Conservation (phyloP, 92 coral and sea anemone genomes). For the Epizoanthus fatuus region DNA sequence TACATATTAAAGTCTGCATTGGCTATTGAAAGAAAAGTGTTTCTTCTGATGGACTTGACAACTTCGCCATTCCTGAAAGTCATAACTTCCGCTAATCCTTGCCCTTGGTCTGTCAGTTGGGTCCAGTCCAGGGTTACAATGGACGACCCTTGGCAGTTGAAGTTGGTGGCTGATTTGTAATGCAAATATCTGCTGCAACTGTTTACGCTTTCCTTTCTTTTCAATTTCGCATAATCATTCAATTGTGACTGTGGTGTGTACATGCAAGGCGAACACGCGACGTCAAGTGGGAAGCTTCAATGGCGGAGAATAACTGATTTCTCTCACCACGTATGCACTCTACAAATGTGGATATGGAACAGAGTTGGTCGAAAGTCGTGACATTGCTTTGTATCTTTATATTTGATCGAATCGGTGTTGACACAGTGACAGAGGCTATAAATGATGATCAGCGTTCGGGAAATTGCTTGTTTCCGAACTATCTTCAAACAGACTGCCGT, state of each 20-base stretch:
- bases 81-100: too few species aligned
- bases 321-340: not conserved
- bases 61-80: too few species aligned
- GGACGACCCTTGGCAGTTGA: too few species aligned
- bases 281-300: not conserved
- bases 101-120: too few species aligned
- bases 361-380: not conserved
- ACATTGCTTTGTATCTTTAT: not conserved
- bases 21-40: too few species aligned
- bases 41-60: too few species aligned
- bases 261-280: constrained; percentile 35
- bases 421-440: not conserved
- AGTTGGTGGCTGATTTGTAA: constrained; percentile 8
- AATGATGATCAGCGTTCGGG: not conserved
- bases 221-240: constrained; percentile 31
- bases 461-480: constrained; percentile 59
- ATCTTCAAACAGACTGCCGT: constrained; percentile 64
- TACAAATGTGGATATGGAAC: not conserved
- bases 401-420: constrained; percentile 1
- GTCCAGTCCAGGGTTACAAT: too few species aligned
- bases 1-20: too few species aligned
- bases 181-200: constrained; percentile 20
- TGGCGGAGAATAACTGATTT: not conserved
- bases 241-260: constrained; percentile 10
- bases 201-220: not conserved